phyloP scores from a whole-genome alignment of 2,113 vertebrate genomes.

The Ia io region DNA sequence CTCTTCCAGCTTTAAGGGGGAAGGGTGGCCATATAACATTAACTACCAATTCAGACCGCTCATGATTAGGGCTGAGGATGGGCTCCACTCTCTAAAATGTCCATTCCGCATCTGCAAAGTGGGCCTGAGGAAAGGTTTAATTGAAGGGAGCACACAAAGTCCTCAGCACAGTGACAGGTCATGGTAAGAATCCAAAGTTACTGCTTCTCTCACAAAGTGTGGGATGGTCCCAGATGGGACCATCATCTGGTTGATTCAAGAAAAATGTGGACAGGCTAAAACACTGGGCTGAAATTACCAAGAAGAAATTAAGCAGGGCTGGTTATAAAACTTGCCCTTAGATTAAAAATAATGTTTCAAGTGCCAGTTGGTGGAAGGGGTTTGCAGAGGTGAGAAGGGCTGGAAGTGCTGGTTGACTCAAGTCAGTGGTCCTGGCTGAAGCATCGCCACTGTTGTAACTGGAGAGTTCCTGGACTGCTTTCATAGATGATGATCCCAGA shows the following conservation, averaged over 20 bases:
- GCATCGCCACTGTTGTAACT: not conserved
- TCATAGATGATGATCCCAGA: not conserved
- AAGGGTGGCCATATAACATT: not conserved
- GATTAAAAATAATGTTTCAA: not conserved
- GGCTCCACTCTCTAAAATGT: not conserved
- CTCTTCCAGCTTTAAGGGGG: not conserved
- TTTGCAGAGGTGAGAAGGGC: not conserved
- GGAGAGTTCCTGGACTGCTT: not conserved
- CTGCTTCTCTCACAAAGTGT: accelerated
- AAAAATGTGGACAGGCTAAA: not conserved
- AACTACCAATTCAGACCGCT: not conserved
- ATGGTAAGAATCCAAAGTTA: not conserved
- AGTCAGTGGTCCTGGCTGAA: not conserved
- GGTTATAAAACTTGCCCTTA: not conserved
- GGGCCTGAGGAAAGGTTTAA: not conserved
- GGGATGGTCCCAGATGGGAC: not conserved
- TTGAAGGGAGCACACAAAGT: not conserved
- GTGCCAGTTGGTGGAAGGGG: not conserved
- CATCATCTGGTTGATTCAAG: not conserved
- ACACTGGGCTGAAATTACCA: not conserved
- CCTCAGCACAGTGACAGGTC: not conserved
- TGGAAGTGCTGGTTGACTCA: not conserved
- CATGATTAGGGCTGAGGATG: not conserved
- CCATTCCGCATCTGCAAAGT: not conserved
- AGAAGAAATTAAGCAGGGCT: not conserved